Evolutionary conservation across 2,888 invertebrate species (phyloP), one percentile per base, ranked within the genome.

Genomic region (Scaptomyza cyrtandrae): DNA sequence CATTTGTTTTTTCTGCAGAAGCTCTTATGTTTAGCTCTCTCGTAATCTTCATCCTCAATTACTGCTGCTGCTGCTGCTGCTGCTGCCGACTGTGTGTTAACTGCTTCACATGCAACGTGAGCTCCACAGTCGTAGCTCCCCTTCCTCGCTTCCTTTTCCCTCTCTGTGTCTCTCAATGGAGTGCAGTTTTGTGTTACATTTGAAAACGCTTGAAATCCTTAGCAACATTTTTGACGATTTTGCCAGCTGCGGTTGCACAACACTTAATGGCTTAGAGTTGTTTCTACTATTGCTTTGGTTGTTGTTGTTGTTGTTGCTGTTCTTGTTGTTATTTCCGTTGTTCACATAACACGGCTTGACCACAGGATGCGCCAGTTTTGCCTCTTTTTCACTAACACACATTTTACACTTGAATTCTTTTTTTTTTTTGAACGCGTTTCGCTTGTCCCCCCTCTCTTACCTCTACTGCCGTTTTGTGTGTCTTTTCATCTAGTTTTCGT

Each of bases 291-390:
- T 59, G 3, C 33, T 37, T 11, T 46, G 50, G 41, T 16, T 14
- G 48, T 13, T 14, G 49, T 27, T 48, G 48, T 19, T 64, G 60
- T 54, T 75, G 56, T 48, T 58, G 31, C 1, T 9, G 31, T 14
- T 14, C 46, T 35, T 48, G 48, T 19, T 61, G 60, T 52, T 75
- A 59, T 48, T 58, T 56, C 50, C 71, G 63, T 41, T 68, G 24
- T 48, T 57, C 67, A 75, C 60, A 74, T 71, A 27, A 66, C 61
- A 55, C 45, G 62, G 70, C 70, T 78, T 75, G 81, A 41, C 81
- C 86, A 75, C 80, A 82, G 86, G 85, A 85, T 82, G 85, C 86
- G 78, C 80, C 81, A 65, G 67, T 78, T 83, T 75, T 72, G 63
- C 69, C 74, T 41, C 3, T 39, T 78, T 78, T 84, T 81, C 76